Base-by-base conservation (phyloP, 2,113 vertebrate genomes). In the Phylloscopus whistleri region DNA sequence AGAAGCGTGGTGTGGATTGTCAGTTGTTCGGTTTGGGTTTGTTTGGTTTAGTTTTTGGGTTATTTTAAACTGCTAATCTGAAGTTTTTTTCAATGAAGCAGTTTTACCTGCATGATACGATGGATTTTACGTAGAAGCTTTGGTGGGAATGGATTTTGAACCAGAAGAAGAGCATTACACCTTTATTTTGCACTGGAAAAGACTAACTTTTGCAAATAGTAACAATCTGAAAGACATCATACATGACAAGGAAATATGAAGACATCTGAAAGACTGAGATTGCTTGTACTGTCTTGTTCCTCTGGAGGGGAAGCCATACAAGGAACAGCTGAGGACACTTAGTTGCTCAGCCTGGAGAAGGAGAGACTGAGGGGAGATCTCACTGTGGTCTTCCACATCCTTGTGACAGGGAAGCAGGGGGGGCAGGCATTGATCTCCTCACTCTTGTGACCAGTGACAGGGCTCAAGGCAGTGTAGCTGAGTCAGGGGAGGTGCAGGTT, bases 321-420 rank as follows among this genome's bases (percentile, higher is more conserved):
- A 68, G 33, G 28, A 52, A 16, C 19, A 46, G 33, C 46, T 39
- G 60, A 81, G 31, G 44, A 30, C 37, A n/a, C 7, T 8, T 11
- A 33, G 28, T 5, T 59, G 23, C 21, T 67, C 77, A 82, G 19
- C 19, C 33, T 53, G 60, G 16, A 58, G 14, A 37, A 87, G 41
- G 30, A 0, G 1, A 66, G 31, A 23, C 18, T 74, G 44, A 44
- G 13, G 16, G 10, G 28, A 67, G 23, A 21, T 13, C 11, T 53
- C 60, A 46, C 2, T 12, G 13, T 2, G 13, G 13, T 39, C n/a
- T 67, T 46, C 46, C 46, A 12, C 5, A 53, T n/a, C n/a, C 39
- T 52, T 0, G 0, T 2, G 5, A 53, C 0, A 27, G 23, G 13
- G 33, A 82, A 74, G 33, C 4, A 8, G 10, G 43, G 35, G 35